A percentile compares a stretch with the other conserved stretches of the same genome.
Evolutionary conservation across 2,888 invertebrate species (phyloP).

Genomic region (Eupithecia pulchellata): DNA sequence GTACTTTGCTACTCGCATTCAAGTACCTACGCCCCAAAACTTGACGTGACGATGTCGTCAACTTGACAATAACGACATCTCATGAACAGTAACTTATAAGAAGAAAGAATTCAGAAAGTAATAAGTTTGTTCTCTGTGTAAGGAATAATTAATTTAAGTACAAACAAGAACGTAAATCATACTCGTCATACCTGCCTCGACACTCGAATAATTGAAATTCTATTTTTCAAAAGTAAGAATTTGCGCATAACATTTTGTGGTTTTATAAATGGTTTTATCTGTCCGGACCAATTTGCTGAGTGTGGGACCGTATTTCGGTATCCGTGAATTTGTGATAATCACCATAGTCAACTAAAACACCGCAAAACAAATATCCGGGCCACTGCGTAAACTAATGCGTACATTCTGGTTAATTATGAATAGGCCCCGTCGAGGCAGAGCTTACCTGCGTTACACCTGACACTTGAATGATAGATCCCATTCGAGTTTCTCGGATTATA

Average conservation of each 20-base stretch:
- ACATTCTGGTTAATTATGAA: slow-evolving; percentile 59
- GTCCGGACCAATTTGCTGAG: background rate
- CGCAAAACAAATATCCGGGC: slow-evolving; percentile 6
- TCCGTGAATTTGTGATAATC: background rate
- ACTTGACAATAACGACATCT: background rate
- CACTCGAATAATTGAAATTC: too few relatives aligned
- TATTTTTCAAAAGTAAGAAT: too few relatives aligned
- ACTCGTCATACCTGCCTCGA: too few relatives aligned
- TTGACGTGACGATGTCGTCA: background rate
- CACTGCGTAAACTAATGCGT: slow-evolving; percentile 27
- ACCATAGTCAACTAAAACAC: background rate
- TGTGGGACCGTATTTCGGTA: slow-evolving; percentile 2
- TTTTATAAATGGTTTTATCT: background rate
- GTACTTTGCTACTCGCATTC: background rate
- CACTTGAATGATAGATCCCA: slow-evolving; percentile 58
- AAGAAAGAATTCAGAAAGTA: too few relatives aligned
- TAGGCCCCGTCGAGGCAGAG: slow-evolving; percentile 50
- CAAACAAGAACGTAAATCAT: too few relatives aligned
- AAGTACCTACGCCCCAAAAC: background rate
- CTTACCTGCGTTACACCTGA: slow-evolving; percentile 54
- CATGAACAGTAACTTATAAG: background rate
- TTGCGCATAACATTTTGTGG: background rate
- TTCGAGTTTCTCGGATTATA: slow-evolving; percentile 46
- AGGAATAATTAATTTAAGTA: background rate
- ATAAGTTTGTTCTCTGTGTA: background rate